Evolutionary conservation across 2,113 vertebrate species (phyloP).

Genomic region (Muscicapa adusta): DNA sequence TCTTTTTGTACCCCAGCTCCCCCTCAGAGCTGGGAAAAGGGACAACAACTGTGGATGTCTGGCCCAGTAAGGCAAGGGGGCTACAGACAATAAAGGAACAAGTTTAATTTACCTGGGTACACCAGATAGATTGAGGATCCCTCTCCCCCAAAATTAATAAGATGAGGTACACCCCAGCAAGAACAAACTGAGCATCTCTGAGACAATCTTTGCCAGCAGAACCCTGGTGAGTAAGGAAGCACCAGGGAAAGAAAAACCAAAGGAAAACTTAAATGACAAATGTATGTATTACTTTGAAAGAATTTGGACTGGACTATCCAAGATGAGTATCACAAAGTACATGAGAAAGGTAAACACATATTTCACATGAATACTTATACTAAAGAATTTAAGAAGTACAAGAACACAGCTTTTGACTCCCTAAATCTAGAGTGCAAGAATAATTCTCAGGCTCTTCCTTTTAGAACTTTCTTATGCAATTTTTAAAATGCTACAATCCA

Average conservation of each 20-base stretch:
- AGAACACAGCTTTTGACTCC: background rate
- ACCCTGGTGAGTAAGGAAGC: background rate
- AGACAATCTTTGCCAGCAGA: background rate
- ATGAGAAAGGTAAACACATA: accelerated
- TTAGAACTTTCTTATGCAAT: background rate
- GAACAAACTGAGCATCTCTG: background rate
- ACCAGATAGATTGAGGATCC: background rate
- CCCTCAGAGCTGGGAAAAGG: background rate
- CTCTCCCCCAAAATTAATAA: background rate
- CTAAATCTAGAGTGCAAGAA: background rate
- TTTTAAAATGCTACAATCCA: background rate
- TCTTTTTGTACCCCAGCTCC: background rate
- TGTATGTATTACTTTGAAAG: background rate
- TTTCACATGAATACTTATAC: background rate
- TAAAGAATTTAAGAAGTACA: background rate
- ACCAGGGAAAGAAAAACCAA: background rate
- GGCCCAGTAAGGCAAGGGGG: background rate
- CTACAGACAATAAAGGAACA: background rate
- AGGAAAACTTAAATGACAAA: background rate
- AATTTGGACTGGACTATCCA: background rate
- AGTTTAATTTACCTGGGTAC: background rate
- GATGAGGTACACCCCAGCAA: background rate
- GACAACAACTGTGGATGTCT: background rate
- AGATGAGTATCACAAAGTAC: background rate
- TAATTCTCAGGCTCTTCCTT: background rate